Base-by-base conservation (phyloP, 2,888 invertebrate species). In the Agonopterix subpropinquella region DNA sequence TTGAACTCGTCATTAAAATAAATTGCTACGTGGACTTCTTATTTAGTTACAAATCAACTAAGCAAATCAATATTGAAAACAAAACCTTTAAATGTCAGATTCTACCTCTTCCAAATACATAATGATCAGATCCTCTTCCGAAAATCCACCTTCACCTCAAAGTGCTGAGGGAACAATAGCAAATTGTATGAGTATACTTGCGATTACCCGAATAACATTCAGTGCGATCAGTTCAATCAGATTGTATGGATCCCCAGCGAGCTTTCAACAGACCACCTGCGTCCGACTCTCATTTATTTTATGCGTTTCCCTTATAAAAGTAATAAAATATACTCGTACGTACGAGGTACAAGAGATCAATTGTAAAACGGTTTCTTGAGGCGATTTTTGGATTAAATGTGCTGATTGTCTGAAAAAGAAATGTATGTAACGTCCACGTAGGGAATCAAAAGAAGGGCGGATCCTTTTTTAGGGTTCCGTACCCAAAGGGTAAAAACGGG, bases 231-330 rank as follows among this genome's bases (percentile, higher is more conserved):
- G 53, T 55, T 54, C 62, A 57, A 56, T 57, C 57, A 56, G 48
- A n/a, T 41, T 37, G n/a, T 48, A 58, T 48, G 44, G 49, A 39
- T 50, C 57, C 55, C 58, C 41, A 35, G 52, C 45, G 57, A 47
- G 53, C 53, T 10, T 43, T 51, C 48, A 44, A 11, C 28, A 37
- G 49, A 47, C 57, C 57, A 59, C 57, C 61, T 62, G 61, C 50
- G 57, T 49, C 55, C 53, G 48, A 36, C 55, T 55, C 54, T 53
- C 60, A 53, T 60, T 61, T 61, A 55, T 58, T 58, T 58, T 58
- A 59, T 55, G 53, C 51, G 52, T 57, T 53, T 53, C 52, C 52
- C 54, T 57, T 15, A 39, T 39, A 39, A 39, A 39, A 39, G 9
- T 57, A 36, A 39, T 39, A 39, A 39, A 39, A 39, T 39, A 39